These are phyloP conservation scores for Scaptomyza hsui DNA, from an alignment of 1,140 invertebrate genomes.

Conservation along the genomic window DNA sequence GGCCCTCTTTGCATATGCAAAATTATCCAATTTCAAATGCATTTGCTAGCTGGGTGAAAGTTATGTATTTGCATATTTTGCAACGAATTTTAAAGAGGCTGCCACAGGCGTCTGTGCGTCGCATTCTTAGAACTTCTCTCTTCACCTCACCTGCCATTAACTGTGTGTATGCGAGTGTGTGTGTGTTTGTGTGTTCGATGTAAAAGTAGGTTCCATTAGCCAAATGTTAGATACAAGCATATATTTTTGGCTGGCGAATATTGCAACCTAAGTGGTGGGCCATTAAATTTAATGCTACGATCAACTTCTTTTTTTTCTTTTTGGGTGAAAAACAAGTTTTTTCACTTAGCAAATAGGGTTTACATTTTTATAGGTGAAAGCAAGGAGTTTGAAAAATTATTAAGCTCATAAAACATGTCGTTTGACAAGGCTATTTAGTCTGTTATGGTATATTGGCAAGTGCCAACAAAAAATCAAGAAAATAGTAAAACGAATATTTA, in stretches of 20 bases:
- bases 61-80: slow-evolving; percentile 71
- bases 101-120: slow-evolving; percentile 6
- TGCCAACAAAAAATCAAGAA: too few species aligned
- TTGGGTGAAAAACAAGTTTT: slow-evolving; percentile 31
- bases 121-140: slow-evolving; percentile 25
- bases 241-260: slow-evolving; percentile 18
- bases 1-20: slow-evolving; percentile 63
- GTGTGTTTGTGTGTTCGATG: slow-evolving; percentile 42
- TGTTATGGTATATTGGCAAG: too few species aligned
- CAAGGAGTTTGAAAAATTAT: neutral
- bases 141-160: slow-evolving; percentile 35
- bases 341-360: slow-evolving; percentile 43
- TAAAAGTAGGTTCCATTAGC: slow-evolving; percentile 60
- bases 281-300: slow-evolving; percentile 51
- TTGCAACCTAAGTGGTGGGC: slow-evolving; percentile 44
- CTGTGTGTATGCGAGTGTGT: slow-evolving; percentile 35
- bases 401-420: too few species aligned
- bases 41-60: slow-evolving; percentile 48
- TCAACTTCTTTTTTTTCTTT: slow-evolving; percentile 18
- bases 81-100: slow-evolving; percentile 33
- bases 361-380: too few species aligned
- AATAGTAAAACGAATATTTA: too few species aligned
- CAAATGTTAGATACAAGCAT: slow-evolving; percentile 49
- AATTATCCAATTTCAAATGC: slow-evolving; percentile 78
- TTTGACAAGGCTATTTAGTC: too few species aligned